These are phyloP conservation scores for Phrynocephalus guinanensis DNA, from an alignment of 2,797 vertebrate genomes.

Conservation along the genomic window DNA sequence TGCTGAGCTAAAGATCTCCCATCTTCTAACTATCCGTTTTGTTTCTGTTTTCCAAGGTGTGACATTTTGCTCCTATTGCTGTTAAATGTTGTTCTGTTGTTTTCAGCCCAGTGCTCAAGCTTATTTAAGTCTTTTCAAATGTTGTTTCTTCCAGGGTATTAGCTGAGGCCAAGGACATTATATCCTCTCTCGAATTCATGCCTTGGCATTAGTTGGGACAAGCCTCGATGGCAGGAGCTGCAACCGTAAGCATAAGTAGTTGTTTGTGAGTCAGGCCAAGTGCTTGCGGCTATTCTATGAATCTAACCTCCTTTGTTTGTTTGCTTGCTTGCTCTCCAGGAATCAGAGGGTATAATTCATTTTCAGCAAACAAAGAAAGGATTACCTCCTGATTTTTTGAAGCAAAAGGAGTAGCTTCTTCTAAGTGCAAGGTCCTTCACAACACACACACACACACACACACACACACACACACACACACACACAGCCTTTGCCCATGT, in stretches of 20 bases:
- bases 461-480: conserved; percentile 50
- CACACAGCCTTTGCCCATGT: conserved; percentile 53
- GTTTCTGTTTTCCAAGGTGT: too few species aligned
- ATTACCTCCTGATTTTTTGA: conserved; percentile 59
- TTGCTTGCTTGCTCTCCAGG: conserved; percentile 61
- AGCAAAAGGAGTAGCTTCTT: conserved; percentile 55
- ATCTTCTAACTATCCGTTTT: too few species aligned
- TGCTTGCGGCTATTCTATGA: conserved; percentile 50
- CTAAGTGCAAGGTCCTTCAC: conserved; percentile 31
- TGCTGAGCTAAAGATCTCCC: too few species aligned
- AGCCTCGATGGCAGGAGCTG: conserved; percentile 26
- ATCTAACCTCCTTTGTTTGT: conserved; percentile 58
- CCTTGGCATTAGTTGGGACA: conserved; percentile 19
- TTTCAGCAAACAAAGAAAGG: conserved; percentile 67
- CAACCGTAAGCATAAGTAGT: conserved; percentile 2
- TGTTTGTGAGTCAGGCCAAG: conserved; percentile 24
- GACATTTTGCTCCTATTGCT: too few species aligned
- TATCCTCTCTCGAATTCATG: conserved; percentile 24
- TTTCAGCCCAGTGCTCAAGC: too few species aligned
- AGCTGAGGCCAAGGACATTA: neutral
- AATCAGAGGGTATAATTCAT: conserved; percentile 55
- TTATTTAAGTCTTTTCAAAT: too few species aligned
- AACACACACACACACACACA: conserved; percentile 42
- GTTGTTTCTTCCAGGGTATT: too few species aligned
- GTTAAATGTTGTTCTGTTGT: too few species aligned